Percentiles rank a stretch among this genome's conserved stretches.
Conservation (phyloP, 2,113 vertebrate genomes). For the Hippocampus zosterae region DNA sequence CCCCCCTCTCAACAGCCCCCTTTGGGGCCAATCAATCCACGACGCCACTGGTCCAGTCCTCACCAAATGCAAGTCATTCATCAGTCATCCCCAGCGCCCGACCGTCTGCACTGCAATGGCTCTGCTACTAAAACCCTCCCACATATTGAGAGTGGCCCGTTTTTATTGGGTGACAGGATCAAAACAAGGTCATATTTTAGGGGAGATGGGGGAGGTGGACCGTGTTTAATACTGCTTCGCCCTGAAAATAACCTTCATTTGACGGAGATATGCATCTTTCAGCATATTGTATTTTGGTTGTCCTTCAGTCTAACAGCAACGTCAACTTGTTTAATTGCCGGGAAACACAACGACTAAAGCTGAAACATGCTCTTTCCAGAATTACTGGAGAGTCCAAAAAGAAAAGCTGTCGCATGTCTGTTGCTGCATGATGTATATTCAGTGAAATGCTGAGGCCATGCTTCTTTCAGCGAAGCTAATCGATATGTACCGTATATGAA, state of each 20-base stretch:
- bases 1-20: constrained; percentile 51
- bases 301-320: background rate
- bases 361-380: constrained; percentile 16
- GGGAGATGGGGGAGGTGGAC: background rate
- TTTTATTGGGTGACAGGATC: constrained; percentile 52
- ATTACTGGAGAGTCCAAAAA: constrained; percentile 39
- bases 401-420: constrained; percentile 46
- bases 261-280: constrained; percentile 28
- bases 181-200: constrained; percentile 38
- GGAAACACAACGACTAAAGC: constrained; percentile 32
- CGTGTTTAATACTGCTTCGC: constrained; percentile 22
- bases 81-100: constrained; percentile 59
- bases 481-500: constrained; percentile 66
- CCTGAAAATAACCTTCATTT: constrained; percentile 34
- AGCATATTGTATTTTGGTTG: constrained; percentile 4
- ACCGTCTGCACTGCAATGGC: constrained; percentile 53
- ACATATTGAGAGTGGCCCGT: constrained; percentile 31
- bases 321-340: constrained; percentile 34
- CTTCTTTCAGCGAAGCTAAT: constrained; percentile 60
- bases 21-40: constrained; percentile 66
- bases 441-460: constrained; percentile 64
- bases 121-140: constrained; percentile 52
- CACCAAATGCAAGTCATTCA: constrained; percentile 56
- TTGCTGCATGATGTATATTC: constrained; percentile 68
- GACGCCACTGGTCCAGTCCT: constrained; percentile 61